phyloP scores from a whole-genome alignment of 1,140 invertebrate species.

The Hycleus cichorii region DNA sequence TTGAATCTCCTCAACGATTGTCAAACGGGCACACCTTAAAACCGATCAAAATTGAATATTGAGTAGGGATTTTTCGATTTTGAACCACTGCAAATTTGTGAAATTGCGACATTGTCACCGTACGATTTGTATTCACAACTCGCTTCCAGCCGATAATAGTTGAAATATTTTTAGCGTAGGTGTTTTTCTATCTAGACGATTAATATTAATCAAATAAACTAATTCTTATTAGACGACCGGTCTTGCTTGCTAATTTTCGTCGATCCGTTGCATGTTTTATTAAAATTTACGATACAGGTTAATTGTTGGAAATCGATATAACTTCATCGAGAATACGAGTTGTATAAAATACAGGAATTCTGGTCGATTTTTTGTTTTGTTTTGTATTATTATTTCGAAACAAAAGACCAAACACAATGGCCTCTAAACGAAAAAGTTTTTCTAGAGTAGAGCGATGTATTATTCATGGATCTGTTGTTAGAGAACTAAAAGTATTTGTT shows the following conservation, averaged over 20 bases:
- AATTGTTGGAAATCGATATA: slow-evolving; percentile 31
- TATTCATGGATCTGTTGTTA: slow-evolving; percentile 16
- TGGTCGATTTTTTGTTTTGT: slow-evolving; percentile 19
- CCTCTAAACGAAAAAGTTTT: slow-evolving; percentile 21
- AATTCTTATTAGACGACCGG: slow-evolving; percentile 2
- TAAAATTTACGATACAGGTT: slow-evolving; percentile 23
- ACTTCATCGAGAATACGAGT: slow-evolving; percentile 25
- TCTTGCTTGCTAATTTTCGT: too few relatives aligned
- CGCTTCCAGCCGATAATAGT: background rate
- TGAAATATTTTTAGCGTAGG: slow-evolving; percentile 1
- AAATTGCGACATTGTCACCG: background rate
- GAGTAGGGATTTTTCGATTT: too few relatives aligned
- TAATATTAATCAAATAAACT: slow-evolving; percentile 8
- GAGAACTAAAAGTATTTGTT: too few relatives aligned
- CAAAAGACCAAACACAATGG: slow-evolving; percentile 25
- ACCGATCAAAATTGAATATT: too few relatives aligned
- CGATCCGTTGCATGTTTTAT: background rate
- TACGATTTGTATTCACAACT: slow-evolving; percentile 6
- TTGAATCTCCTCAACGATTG: background rate
- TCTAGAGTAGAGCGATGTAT: slow-evolving; percentile 17
- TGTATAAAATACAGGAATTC: background rate
- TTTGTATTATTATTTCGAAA: slow-evolving; percentile 1
- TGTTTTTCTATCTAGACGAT: slow-evolving; percentile 5
- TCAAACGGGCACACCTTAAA: background rate
- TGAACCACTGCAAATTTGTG: background rate